Conservation (phyloP, 1,140 invertebrate species). For the Meloidogyne hapla region DNA sequence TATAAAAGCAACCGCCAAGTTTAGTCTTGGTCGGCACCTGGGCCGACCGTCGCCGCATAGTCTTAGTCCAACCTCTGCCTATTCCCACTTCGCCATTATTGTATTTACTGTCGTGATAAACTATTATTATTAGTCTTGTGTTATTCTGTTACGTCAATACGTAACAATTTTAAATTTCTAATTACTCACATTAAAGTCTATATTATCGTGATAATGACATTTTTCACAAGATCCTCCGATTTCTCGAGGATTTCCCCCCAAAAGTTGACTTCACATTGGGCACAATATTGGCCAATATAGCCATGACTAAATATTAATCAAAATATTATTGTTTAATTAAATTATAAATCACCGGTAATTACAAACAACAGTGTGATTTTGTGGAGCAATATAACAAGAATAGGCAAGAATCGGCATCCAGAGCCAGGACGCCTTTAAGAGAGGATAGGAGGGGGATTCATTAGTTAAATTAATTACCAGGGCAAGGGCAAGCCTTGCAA, state of each 20-base stretch:
- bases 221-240: slow-evolving; percentile 78
- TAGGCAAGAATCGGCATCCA: slow-evolving; percentile 83
- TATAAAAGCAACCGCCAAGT: no score
- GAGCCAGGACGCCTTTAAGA: slow-evolving; percentile 70
- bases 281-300: slow-evolving; percentile 76
- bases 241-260: slow-evolving; percentile 83
- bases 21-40: no score
- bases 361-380: slow-evolving; percentile 86
- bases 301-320: slow-evolving; percentile 46
- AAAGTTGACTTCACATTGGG: slow-evolving; percentile 89
- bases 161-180: no score
- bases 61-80: no score
- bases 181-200: slow-evolving; percentile 69
- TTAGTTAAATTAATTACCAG: slow-evolving; percentile 65
- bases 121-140: no score
- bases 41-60: no score
- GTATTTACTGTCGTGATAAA: no score
- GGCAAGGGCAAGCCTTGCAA: slow-evolving; percentile 90
- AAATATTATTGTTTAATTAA: not conserved
- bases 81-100: no score
- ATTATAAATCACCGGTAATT: slow-evolving; percentile 74
- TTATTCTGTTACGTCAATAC: no score
- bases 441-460: not conserved
- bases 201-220: slow-evolving; percentile 92
- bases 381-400: slow-evolving; percentile 77